phyloP scores from a whole-genome alignment of 2,113 vertebrate genomes.

The Erythrolamprus reginae region DNA sequence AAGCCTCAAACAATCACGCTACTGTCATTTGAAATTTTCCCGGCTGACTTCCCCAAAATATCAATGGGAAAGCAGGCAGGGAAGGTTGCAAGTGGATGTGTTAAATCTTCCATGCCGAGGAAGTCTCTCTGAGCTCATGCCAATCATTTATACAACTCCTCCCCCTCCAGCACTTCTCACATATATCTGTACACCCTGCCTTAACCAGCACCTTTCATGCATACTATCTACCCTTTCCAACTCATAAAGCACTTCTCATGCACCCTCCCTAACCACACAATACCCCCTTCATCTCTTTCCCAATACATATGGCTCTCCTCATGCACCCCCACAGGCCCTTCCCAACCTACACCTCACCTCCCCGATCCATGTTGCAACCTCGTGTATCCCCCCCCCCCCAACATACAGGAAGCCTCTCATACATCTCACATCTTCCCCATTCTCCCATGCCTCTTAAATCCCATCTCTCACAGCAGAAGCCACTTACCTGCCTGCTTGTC shows the following conservation, averaged over 20 bases:
- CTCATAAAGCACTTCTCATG: neutral
- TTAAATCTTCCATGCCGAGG: neutral
- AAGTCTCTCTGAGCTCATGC: neutral
- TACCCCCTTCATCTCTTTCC: neutral
- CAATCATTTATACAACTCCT: neutral
- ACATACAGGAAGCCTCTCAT: neutral
- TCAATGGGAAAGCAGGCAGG: neutral
- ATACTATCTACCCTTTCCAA: neutral
- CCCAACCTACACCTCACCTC: neutral
- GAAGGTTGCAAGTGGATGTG: neutral
- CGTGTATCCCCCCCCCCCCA: neutral
- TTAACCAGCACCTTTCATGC: neutral
- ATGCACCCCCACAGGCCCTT: neutral
- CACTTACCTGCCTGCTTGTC: neutral
- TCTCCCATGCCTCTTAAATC: neutral
- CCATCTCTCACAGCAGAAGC: neutral
- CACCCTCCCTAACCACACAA: neutral
- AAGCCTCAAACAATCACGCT: neutral
- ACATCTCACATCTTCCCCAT: neutral
- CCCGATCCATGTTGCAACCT: neutral
- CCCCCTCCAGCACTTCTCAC: neutral
- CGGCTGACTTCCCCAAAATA: neutral
- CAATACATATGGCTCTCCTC: neutral
- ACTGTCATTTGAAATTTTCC: neutral
- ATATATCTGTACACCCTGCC: neutral